Percentiles rank a stretch among this genome's conserved stretches.
Evolutionary conservation across 2,888 invertebrate species (phyloP).

Genomic region (Eremobia ochroleuca): DNA sequence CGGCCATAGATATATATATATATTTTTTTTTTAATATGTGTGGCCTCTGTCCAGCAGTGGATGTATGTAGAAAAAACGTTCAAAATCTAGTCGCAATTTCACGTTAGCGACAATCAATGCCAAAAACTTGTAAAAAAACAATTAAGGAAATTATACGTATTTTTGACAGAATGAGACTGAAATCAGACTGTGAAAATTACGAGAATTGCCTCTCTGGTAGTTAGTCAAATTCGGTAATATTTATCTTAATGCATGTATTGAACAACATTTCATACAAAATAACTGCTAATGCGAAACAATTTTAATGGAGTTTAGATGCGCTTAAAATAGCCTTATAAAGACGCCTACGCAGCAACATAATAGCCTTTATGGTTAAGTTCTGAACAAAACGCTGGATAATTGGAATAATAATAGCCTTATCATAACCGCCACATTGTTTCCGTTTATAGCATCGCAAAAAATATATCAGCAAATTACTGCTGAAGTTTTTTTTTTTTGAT

Average conservation of each 20-base stretch:
- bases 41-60: background rate
- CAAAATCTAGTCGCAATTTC: too few relatives aligned
- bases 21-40: background rate
- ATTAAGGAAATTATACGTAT: too few relatives aligned
- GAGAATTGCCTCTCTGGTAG: too few relatives aligned
- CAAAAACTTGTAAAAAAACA: too few relatives aligned
- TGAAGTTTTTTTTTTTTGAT: background rate
- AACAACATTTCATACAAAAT: background rate
- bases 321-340: conserved; percentile 2
- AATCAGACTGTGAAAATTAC: too few relatives aligned
- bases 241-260: background rate
- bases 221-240: background rate
- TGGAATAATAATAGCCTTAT: conserved; percentile 43
- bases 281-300: conserved; percentile 2
- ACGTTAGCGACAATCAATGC: too few relatives aligned
- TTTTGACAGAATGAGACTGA: too few relatives aligned
- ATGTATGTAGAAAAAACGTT: background rate
- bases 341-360: conserved; percentile 38
- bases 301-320: conserved; percentile 21
- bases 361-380: conserved; percentile 37
- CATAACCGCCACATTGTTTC: conserved; percentile 49
- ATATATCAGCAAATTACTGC: conserved; percentile 8
- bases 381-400: conserved; percentile 45
- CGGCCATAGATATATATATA: background rate
- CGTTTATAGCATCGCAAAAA: conserved; percentile 30